Evolutionary conservation across 2,797 vertebrate genomes (phyloP).

Genomic region (Lacerta agilis): DNA sequence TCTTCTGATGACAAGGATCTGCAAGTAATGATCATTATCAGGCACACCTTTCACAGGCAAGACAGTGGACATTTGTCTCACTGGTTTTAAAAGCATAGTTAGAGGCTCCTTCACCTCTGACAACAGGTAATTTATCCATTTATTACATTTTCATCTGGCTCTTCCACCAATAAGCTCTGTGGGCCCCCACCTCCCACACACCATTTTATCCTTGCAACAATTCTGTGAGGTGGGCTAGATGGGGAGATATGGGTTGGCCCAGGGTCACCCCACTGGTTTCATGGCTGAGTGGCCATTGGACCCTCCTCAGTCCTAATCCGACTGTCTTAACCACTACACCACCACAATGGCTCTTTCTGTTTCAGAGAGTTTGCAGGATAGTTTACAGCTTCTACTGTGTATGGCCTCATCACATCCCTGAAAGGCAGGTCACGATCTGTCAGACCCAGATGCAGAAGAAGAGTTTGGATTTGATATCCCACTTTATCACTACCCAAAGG

Average conservation of each 20-base stretch:
- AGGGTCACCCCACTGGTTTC: neutral
- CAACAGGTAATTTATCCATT: neutral
- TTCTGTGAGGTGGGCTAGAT: neutral
- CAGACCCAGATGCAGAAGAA: neutral
- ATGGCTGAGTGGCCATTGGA: neutral
- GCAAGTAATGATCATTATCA: neutral
- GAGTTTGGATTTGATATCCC: too few species aligned
- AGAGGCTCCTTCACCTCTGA: neutral
- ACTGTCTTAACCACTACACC: neutral
- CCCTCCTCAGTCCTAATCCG: neutral
- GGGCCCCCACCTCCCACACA: neutral
- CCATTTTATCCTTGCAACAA: neutral
- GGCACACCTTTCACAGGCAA: fast-evolving
- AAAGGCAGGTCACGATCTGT: neutral
- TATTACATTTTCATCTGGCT: neutral
- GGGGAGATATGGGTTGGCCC: neutral
- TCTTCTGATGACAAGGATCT: slow-evolving; percentile 16
- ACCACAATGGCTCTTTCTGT: neutral
- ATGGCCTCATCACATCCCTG: neutral
- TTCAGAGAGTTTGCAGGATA: neutral
- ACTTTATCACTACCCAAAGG: too few species aligned
- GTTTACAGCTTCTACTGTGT: neutral
- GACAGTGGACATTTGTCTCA: neutral
- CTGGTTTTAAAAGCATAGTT: neutral
- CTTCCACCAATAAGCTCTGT: too few species aligned